Evolutionary conservation across 2,113 vertebrate species (phyloP).

Genomic region (Rhegmatorhina hoffmannsi): DNA sequence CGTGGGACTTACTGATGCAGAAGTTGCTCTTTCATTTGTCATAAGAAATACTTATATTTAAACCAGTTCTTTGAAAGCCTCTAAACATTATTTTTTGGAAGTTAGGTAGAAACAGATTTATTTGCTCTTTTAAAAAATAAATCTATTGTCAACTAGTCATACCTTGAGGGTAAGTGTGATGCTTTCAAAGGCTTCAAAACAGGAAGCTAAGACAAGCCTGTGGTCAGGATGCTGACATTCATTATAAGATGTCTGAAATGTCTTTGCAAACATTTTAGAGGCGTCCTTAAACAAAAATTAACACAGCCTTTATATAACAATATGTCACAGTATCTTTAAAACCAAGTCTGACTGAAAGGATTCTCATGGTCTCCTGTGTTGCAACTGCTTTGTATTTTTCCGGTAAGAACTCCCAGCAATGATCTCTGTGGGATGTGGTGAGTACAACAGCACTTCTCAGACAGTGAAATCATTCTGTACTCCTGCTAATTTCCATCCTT

Average conservation of each 20-base stretch:
- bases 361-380: accelerated
- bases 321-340: background rate
- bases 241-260: background rate
- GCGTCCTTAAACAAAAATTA: background rate
- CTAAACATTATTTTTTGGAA: background rate
- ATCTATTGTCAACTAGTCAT: background rate
- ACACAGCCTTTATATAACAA: background rate
- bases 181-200: background rate
- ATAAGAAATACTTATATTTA: background rate
- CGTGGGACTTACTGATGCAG: background rate
- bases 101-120: background rate
- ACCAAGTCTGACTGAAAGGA: background rate
- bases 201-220: background rate
- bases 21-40: background rate
- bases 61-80: background rate
- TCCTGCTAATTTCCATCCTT: background rate
- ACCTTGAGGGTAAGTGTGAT: background rate
- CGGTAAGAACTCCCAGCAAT: background rate
- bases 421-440: background rate
- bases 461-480: background rate
- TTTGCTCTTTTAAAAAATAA: background rate
- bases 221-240: background rate
- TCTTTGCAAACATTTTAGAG: background rate
- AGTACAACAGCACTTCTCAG: background rate
- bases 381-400: background rate